These are phyloP conservation scores for Ischnus inquisitorius DNA, from an alignment of 2,888 invertebrate genomes.

Conservation along the genomic window DNA sequence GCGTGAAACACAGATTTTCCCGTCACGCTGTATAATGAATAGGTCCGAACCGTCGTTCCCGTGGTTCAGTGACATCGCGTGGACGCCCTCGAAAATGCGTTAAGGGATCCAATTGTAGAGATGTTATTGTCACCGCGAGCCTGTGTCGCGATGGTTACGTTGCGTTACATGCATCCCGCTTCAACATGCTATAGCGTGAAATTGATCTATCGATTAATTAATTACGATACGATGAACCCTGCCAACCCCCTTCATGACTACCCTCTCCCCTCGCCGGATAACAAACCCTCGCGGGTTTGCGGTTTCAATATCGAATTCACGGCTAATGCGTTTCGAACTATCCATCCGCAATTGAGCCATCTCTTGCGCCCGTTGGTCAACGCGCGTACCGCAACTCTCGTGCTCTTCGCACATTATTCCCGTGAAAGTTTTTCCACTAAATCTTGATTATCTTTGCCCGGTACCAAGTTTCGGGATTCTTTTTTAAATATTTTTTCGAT, in stretches of 20 bases:
- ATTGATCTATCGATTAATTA: slow-evolving; percentile 79
- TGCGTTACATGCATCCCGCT: background rate
- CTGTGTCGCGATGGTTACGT: slow-evolving; percentile 15
- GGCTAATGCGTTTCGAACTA: slow-evolving; percentile 78
- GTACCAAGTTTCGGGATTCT: no score
- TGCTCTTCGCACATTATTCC: no score
- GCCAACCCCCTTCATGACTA: background rate
- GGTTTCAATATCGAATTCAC: slow-evolving; percentile 82
- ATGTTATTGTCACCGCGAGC: background rate
- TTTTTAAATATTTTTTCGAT: no score
- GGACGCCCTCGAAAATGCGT: background rate
- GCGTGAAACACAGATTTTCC: slow-evolving; percentile 22
- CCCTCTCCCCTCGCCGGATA: slow-evolving; percentile 1
- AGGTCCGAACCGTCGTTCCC: background rate
- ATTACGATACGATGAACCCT: slow-evolving; percentile 77
- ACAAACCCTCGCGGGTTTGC: slow-evolving; percentile 75
- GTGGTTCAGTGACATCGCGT: slow-evolving; percentile 5
- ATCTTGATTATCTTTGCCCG: no score
- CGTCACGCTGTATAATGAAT: slow-evolving; percentile 8
- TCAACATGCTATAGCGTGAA: slow-evolving; percentile 8
- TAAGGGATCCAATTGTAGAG: slow-evolving; percentile 17
- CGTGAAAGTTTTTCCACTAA: no score
- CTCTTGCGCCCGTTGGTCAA: background rate
- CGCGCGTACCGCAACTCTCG: no score
- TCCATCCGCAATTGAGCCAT: slow-evolving; percentile 34